These are phyloP conservation scores for Anolis apletophallus DNA, from an alignment of 2,797 vertebrate species.

Conservation along the genomic window DNA sequence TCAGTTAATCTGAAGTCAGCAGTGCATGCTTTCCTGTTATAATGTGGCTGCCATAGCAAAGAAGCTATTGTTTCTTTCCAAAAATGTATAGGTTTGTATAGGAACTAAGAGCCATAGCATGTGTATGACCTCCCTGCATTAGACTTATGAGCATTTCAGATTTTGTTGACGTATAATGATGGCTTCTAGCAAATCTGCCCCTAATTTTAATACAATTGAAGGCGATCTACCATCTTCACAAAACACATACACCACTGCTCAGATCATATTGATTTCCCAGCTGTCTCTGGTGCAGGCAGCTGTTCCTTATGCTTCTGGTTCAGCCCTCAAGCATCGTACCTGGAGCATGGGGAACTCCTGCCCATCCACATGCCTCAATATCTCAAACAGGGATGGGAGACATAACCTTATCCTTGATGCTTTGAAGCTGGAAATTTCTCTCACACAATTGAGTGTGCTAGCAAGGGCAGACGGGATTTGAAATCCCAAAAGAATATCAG, in stretches of 20 bases:
- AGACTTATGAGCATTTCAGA: not conserved
- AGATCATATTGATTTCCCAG: not conserved
- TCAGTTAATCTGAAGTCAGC: constrained; percentile 36
- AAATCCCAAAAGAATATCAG: not conserved
- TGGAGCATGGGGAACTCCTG: not conserved
- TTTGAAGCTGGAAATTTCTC: not conserved
- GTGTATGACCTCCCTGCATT: not conserved
- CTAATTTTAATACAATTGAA: not conserved
- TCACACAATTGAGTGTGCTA: not conserved
- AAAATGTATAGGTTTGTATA: too few species aligned
- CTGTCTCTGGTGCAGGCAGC: too few species aligned
- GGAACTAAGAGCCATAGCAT: not conserved
- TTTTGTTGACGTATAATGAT: not conserved
- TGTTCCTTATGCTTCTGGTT: too few species aligned
- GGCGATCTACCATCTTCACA: too few species aligned
- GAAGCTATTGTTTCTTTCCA: not conserved
- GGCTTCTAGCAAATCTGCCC: not conserved
- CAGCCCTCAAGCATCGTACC: not conserved
- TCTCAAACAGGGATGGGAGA: not conserved
- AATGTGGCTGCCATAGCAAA: not conserved
- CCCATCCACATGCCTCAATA: not conserved
- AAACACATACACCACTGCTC: not conserved
- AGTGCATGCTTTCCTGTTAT: constrained; percentile 5
- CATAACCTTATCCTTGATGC: not conserved
- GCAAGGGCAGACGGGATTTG: not conserved